These are phyloP conservation scores for Tarsius wallacei DNA, from an alignment of 2,797 vertebrate species.

Conservation along the genomic window DNA sequence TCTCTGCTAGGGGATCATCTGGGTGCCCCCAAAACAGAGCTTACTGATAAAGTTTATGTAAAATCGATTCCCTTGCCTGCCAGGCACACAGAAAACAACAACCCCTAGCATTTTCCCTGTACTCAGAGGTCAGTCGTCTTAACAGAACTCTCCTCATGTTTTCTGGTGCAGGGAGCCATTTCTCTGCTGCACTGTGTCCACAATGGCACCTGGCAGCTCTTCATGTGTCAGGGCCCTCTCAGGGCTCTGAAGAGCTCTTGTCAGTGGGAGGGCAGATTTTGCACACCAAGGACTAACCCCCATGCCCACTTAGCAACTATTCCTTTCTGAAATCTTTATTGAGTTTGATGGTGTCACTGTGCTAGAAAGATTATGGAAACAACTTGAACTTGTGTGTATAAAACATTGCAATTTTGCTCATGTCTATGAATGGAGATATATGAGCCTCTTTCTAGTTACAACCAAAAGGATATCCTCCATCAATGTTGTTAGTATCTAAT, in stretches of 20 bases:
- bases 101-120: background rate
- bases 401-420: background rate
- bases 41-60: background rate
- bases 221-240: too few species aligned
- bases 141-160: fast-evolving
- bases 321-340: background rate
- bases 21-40: background rate
- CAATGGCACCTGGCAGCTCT: fast-evolving
- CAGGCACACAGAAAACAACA: background rate
- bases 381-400: background rate
- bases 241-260: background rate
- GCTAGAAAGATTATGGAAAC: background rate
- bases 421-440: background rate
- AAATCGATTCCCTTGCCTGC: fast-evolving
- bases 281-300: too few species aligned
- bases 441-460: background rate
- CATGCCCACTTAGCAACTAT: background rate
- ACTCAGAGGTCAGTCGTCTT: fast-evolving
- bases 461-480: background rate
- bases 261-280: background rate
- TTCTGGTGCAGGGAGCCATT: background rate
- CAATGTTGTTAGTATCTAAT: background rate
- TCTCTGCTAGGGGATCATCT: background rate
- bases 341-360: background rate
- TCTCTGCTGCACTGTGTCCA: background rate